Evolutionary conservation across 1,140 invertebrate species (phyloP), one percentile per base, ranked within the genome.

Genomic region (Heterodera schachtii): DNA sequence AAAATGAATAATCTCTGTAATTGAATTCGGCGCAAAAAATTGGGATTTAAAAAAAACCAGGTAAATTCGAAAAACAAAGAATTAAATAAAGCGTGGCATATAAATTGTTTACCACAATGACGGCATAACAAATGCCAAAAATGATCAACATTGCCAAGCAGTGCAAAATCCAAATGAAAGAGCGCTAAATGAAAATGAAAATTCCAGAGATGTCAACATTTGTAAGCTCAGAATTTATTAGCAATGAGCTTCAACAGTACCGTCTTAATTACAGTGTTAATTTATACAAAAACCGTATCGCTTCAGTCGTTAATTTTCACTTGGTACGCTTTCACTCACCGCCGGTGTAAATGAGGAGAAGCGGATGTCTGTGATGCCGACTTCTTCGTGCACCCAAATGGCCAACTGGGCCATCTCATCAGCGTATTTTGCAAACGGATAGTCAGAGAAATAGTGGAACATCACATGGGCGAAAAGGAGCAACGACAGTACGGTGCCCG

Each of bases 321-420:
- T 8, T n/a, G 66, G 8, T 66, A 41, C 41, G 41, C 31, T 31
- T 21, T 60, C 21, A 73, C 47, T 44, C 16, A 78, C 76, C 64
- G 76, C 76, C 47, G 52, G 70, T 41, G 76, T 78, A 46, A 78
- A 78, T 19, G 76, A 78, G 43, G 76, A 78, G 31, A 78, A 78
- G 31, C 76, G 64, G 66, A 78, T 70, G 47, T 70, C 76, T 7
- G 76, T 78, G 47, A 78, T 64, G 49, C 70, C 64, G 11, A 78
- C 76, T 19, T 78, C 76, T 16, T 64, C 64, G 44, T 78, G 46
- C 3, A 78, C 76, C 31, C 52, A 66, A 41, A 43, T 49, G 46
- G 76, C 76, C n/a, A 78, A n/a, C 21, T 69, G 66, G 43, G n/a
- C 44, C 76, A 78, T 78, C 47, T 78, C 76, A 3, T 19, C 31